Evolutionary conservation across 2,797 vertebrate species (phyloP), one percentile per base, ranked within the genome.

Genomic region (Prunella strophiata): DNA sequence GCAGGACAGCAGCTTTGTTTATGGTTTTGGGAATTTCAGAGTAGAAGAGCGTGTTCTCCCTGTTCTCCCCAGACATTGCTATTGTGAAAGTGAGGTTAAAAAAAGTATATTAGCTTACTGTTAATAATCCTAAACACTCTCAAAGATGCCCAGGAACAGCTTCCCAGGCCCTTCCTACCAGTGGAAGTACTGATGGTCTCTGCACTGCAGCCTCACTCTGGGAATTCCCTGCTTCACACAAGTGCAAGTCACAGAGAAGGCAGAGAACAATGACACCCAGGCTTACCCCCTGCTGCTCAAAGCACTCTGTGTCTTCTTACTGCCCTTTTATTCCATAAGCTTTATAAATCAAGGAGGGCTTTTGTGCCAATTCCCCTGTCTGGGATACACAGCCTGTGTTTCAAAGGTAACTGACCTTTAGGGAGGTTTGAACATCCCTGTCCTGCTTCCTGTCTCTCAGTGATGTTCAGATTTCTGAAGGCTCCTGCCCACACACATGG

Each of bases 11-110:
- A 87, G 98, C 98, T 96, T 97, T 98, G 96, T 98, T 98, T 91
- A 98, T 94, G 59, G 96, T 98, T 97, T 98, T 98, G 76, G 98
- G 98, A 93, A 98, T 97, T 96, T 98, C 98, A 32, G 98, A 98
- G 89, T 98, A 98, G 97, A 98, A 98, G 50, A 98, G 96, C 1
- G 98, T 98, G 93, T 98, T 98, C 97, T 98, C 98, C 71, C 98
- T 97, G 95, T 98, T 98, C 91, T 98, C 98, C 62, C 98, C 97
- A 82, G 98, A 98, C 98, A 98, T 98, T 40, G 98, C 98, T 98
- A 25, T 45, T 42, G 73, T 57, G 21, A 70, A 90, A 84, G 16
- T 5, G 19, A 81, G 32, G 34, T 48, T 19, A 9, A 51, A 72
- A 59, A 21, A 80, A 30, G 19, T 7, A 2, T 7, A 51, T 81